These are phyloP conservation scores for Apodemia mormo DNA, from an alignment of 2,888 invertebrate genomes.

Conservation along the genomic window DNA sequence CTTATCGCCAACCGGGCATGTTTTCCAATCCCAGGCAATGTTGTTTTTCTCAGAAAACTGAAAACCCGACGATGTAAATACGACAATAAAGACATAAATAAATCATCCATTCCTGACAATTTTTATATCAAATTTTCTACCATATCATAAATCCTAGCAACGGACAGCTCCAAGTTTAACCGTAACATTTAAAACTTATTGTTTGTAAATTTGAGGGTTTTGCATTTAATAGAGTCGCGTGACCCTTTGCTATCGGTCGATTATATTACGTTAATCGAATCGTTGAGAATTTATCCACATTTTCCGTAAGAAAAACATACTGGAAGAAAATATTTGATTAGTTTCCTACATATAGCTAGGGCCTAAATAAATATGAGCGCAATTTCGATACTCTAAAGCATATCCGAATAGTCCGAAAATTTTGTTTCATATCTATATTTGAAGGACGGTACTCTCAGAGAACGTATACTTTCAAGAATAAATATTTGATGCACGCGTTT, in stretches of 20 bases:
- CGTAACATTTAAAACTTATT: constrained; percentile 36
- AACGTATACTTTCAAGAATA: neutral
- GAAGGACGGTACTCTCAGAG: neutral
- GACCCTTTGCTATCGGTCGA: constrained; percentile 37
- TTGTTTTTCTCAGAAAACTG: too few relatives aligned
- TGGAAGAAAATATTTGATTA: too few relatives aligned
- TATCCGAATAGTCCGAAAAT: neutral
- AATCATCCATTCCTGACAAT: too few relatives aligned
- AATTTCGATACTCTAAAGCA: neutral
- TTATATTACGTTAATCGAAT: constrained; percentile 36
- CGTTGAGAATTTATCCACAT: neutral
- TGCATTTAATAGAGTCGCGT: constrained; percentile 38
- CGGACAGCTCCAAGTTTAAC: neutral
- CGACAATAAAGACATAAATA: too few relatives aligned
- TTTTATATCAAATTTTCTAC: too few relatives aligned
- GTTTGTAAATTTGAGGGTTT: constrained; percentile 66
- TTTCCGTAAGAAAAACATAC: neutral
- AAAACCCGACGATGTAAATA: too few relatives aligned
- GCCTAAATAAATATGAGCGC: too few relatives aligned
- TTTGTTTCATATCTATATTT: neutral
- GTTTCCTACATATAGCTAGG: too few relatives aligned
- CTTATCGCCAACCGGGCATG: too few relatives aligned
- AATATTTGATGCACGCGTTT: neutral
- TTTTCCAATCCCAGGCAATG: too few relatives aligned
- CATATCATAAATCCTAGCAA: too few relatives aligned